Evolutionary conservation across 2,888 invertebrate species (phyloP).

Genomic region (Pseudanteris insignis): DNA sequence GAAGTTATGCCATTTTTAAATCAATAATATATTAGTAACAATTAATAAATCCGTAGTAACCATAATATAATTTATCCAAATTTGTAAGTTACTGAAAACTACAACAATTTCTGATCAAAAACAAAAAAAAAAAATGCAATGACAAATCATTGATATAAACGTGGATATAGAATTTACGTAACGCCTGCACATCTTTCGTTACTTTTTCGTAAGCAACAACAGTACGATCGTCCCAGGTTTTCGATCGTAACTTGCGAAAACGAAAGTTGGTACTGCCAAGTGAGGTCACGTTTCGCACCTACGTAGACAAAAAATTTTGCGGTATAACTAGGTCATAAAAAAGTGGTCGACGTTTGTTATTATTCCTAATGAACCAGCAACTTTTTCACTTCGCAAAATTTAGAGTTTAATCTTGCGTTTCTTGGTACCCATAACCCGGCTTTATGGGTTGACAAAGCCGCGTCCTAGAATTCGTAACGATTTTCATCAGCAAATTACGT

Average conservation of each 20-base stretch:
- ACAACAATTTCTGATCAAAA: too few relatives aligned
- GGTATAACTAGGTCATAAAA: too few relatives aligned
- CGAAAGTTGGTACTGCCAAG: conserved; percentile 10
- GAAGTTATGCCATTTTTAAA: too few relatives aligned
- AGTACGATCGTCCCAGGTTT: too few relatives aligned
- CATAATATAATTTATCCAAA: too few relatives aligned
- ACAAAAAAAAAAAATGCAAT: too few relatives aligned
- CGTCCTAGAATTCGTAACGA: conserved; percentile 4
- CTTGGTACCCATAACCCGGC: conserved; percentile 18
- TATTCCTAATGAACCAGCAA: conserved; percentile 25
- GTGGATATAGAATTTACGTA: too few relatives aligned
- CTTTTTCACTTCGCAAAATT: conserved; percentile 29
- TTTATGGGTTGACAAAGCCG: conserved; percentile 23
- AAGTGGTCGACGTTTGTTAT: conserved; percentile 15
- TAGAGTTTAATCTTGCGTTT: conserved; percentile 17
- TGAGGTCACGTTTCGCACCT: conserved; percentile 17
- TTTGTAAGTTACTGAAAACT: too few relatives aligned
- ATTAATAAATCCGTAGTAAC: too few relatives aligned
- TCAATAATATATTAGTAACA: too few relatives aligned
- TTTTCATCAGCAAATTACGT: too few relatives aligned
- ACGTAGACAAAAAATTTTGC: conserved; percentile 17
- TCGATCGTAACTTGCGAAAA: conserved; percentile 17
- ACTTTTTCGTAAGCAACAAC: not conserved
- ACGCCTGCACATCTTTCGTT: not conserved
- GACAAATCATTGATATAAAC: too few relatives aligned